Conservation (phyloP, 1,140 invertebrate species). For the Heliconius hermathena region DNA sequence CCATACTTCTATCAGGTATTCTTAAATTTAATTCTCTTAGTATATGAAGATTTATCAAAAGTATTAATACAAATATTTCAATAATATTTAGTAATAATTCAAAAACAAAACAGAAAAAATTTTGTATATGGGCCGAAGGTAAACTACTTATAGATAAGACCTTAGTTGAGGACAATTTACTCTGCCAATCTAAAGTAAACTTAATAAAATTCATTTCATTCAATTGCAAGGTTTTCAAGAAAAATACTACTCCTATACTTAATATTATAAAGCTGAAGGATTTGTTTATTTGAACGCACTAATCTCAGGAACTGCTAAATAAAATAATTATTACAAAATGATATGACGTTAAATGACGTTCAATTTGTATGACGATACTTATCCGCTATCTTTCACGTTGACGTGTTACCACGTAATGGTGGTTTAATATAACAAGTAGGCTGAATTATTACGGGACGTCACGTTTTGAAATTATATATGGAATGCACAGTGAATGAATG, state of each 20-base stretch:
- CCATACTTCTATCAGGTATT: too few relatives aligned
- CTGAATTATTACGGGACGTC: not conserved
- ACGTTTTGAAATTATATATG: not conserved
- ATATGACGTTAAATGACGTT: not conserved
- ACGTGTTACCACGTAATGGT: not conserved
- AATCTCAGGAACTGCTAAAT: too few relatives aligned
- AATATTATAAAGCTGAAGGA: too few relatives aligned
- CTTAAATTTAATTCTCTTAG: too few relatives aligned
- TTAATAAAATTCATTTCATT: not conserved
- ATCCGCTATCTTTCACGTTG: not conserved
- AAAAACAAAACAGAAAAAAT: conserved; percentile 1
- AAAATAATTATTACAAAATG: too few relatives aligned
- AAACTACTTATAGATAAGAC: not conserved
- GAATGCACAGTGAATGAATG: not conserved
- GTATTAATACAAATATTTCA: too few relatives aligned
- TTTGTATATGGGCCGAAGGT: not conserved
- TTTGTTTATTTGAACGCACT: too few relatives aligned
- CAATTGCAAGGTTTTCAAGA: not conserved
- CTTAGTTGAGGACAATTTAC: conserved; percentile 14
- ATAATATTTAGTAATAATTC: not conserved
- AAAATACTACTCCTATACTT: too few relatives aligned
- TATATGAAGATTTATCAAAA: too few relatives aligned
- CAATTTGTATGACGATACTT: not conserved
- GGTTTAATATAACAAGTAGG: not conserved
- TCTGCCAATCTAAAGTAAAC: not conserved